Conservation (phyloP, 2,888 invertebrate species). For the Drosophila fulvimacula region DNA sequence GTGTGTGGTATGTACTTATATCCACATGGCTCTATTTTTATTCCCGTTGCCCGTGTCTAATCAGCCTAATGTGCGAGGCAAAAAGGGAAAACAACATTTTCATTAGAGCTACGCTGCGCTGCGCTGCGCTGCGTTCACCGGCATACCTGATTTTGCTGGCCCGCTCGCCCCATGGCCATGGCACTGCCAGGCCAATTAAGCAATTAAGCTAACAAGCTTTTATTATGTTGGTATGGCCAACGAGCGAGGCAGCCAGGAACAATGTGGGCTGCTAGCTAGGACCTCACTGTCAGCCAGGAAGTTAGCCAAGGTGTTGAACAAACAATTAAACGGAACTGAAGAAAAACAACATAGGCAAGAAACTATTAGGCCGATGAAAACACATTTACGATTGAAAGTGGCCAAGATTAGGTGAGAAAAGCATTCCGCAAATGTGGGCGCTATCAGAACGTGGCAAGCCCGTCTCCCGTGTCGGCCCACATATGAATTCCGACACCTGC, state of each 20-base stretch:
- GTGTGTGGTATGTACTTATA: constrained; percentile 42
- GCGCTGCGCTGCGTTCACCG: constrained; percentile 27
- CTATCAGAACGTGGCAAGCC: constrained; percentile 17
- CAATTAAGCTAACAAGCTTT: constrained; percentile 79
- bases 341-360: constrained; percentile 32
- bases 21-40: constrained; percentile 58
- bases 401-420: constrained; percentile 53
- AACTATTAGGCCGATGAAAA: constrained; percentile 41
- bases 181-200: constrained; percentile 67
- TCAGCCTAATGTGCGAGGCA: constrained; percentile 64
- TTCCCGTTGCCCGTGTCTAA: constrained; percentile 53
- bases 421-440: constrained; percentile 23
- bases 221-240: constrained; percentile 66
- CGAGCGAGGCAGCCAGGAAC: constrained; percentile 23
- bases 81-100: constrained; percentile 56
- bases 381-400: constrained; percentile 47
- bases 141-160: constrained; percentile 1
- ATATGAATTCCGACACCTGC: constrained; percentile 3
- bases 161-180: background rate
- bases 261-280: constrained; percentile 11
- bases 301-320: constrained; percentile 68
- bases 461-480: background rate
- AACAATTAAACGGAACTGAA: constrained; percentile 67
- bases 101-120: constrained; percentile 51
- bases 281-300: constrained; percentile 34